Percentiles rank a stretch among this genome's conserved stretches.
These are phyloP conservation scores for Platysteira castanea DNA, from an alignment of 2,113 vertebrate species.

Conservation along the genomic window DNA sequence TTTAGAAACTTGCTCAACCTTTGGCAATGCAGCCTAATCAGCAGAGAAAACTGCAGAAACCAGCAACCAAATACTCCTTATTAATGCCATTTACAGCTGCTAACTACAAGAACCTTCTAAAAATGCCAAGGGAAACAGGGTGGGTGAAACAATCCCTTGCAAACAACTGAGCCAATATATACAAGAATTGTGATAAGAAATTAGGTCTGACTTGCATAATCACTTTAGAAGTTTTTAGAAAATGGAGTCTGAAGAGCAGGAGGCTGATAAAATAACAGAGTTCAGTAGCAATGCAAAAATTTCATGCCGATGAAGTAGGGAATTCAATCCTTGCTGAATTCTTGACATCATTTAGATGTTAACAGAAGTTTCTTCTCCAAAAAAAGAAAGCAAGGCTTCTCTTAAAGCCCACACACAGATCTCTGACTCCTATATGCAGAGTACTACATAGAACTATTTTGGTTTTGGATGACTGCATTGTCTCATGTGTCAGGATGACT, in stretches of 20 bases:
- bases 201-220: constrained; percentile 35
- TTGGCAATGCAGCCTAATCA: constrained; percentile 46
- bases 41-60: constrained; percentile 42
- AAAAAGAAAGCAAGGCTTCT: constrained; percentile 30
- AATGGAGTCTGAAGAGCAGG: constrained; percentile 5
- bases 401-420: constrained; percentile 26
- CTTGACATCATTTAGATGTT: constrained; percentile 56
- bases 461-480: constrained; percentile 47
- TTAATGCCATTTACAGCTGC: constrained; percentile 33
- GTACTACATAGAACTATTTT: constrained; percentile 24
- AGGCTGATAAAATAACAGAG: constrained; percentile 8
- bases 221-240: background rate
- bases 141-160: constrained; percentile 1
- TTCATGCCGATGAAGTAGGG: background rate
- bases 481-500: constrained; percentile 16
- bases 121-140: constrained; percentile 55
- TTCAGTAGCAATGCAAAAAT: background rate
- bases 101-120: background rate
- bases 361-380: constrained; percentile 50
- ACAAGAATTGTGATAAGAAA: constrained; percentile 44
- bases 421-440: constrained; percentile 29
- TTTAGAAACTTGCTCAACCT: constrained; percentile 58
- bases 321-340: constrained; percentile 36
- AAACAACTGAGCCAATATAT: background rate
- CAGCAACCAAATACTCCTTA: constrained; percentile 26